These are phyloP conservation scores for Mormyrus iriodes DNA, from an alignment of 2,113 vertebrate genomes.

Conservation along the genomic window DNA sequence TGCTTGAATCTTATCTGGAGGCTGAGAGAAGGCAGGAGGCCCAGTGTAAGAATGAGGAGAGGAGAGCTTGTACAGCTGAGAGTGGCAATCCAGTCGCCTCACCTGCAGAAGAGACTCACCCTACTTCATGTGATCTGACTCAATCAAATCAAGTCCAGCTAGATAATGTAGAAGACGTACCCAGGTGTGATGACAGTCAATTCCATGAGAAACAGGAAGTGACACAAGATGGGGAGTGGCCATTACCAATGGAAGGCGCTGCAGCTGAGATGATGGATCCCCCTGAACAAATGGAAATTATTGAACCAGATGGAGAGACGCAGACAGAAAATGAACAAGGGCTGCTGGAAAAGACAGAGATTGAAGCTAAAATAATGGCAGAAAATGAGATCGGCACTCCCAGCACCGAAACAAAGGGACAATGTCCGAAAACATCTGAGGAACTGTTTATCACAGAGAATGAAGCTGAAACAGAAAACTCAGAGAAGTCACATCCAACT, in stretches of 20 bases:
- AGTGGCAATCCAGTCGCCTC: neutral
- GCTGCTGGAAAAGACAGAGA: neutral
- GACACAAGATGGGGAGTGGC: conserved; percentile 32
- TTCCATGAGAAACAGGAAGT: conserved; percentile 23
- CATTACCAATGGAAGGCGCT: conserved; percentile 26
- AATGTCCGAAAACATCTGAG: conserved; percentile 12
- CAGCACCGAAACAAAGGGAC: neutral
- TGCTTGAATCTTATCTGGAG: conserved; percentile 72
- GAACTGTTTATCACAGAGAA: conserved; percentile 17
- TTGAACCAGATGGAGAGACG: conserved; percentile 28
- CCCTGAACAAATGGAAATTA: conserved; percentile 32
- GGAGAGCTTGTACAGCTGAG: neutral
- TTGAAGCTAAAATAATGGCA: conserved; percentile 2
- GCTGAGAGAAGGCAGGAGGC: conserved; percentile 48
- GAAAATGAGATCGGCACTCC: conserved; percentile 13
- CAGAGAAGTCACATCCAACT: neutral
- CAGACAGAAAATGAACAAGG: conserved; percentile 25
- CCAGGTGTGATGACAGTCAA: conserved; percentile 29
- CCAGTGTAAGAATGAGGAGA: conserved; percentile 36
- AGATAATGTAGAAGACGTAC: conserved; percentile 19
- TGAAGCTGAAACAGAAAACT: conserved; percentile 13
- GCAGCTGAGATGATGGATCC: conserved; percentile 26
- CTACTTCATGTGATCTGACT: neutral
- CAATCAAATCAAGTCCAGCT: conserved; percentile 9
- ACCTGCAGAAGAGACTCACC: neutral